Conservation (phyloP, 2,797 vertebrate species). For the Gouania willdenowi region DNA sequence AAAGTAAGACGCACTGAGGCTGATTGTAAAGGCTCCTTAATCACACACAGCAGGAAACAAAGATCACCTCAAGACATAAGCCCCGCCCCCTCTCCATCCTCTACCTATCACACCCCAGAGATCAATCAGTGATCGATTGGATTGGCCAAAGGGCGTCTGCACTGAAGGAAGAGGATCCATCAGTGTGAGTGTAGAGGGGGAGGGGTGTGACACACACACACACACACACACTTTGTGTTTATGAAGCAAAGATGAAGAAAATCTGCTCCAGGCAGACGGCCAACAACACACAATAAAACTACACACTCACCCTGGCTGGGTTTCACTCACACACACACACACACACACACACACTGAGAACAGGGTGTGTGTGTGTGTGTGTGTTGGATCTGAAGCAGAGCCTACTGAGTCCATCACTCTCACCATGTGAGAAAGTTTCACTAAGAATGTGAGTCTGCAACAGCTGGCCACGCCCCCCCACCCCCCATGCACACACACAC, state of each 20-base stretch:
- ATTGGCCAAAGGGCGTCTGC: conserved; percentile 23
- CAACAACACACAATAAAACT: conserved; percentile 52
- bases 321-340: conserved; percentile 35
- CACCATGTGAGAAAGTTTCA: too few species aligned
- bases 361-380: too few species aligned
- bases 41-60: conserved; percentile 46
- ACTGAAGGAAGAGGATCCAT: conserved; percentile 44
- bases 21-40: too few species aligned
- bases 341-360: conserved; percentile 20
- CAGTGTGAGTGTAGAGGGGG: conserved; percentile 5
- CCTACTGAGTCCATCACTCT: too few species aligned
- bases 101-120: too few species aligned
- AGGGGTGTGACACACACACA: background rate
- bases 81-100: too few species aligned
- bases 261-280: conserved; percentile 46
- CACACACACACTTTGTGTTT: conserved; percentile 11
- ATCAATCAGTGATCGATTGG: conserved; percentile 48
- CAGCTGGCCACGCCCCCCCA: conserved; percentile 19
- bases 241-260: conserved; percentile 49
- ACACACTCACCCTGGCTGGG: conserved; percentile 35
- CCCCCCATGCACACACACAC: too few species aligned
- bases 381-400: too few species aligned
- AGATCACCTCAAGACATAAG: too few species aligned
- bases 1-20: too few species aligned
- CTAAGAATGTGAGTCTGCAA: too few species aligned